Evolutionary conservation across 2,888 invertebrate genomes (phyloP).

Genomic region (Pimpla rufipes): DNA sequence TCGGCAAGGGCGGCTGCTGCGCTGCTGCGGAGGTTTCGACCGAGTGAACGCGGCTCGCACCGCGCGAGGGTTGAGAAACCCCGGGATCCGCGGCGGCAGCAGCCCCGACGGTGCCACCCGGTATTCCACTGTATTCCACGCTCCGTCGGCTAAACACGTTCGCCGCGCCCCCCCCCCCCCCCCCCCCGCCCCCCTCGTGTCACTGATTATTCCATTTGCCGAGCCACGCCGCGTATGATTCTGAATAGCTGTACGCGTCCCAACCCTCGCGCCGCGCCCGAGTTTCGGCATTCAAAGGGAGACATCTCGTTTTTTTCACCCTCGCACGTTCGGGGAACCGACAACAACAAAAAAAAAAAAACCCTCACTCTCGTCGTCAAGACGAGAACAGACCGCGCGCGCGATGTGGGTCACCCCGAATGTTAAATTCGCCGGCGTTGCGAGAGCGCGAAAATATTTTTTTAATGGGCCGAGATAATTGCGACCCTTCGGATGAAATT

Average conservation of each 20-base stretch:
- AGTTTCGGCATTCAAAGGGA: slow-evolving; percentile 47
- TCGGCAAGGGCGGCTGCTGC: background rate
- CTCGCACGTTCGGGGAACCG: background rate
- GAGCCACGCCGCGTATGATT: slow-evolving; percentile 77
- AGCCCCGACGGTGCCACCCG: slow-evolving; percentile 36
- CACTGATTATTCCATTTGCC: slow-evolving; percentile 83
- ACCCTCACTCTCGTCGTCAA: background rate
- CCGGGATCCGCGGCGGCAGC: background rate
- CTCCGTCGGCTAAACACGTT: slow-evolving; percentile 46
- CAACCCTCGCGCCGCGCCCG: slow-evolving; percentile 40
- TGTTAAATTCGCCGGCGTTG: background rate
- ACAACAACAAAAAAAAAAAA: background rate
- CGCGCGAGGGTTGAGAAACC: slow-evolving; percentile 5
- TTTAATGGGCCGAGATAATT: background rate
- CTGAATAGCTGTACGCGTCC: slow-evolving; percentile 78
- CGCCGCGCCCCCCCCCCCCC: background rate
- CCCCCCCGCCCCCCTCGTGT: slow-evolving; percentile 74
- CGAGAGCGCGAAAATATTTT: background rate
- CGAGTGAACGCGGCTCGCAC: slow-evolving; percentile 28
- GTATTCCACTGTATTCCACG: slow-evolving; percentile 75
- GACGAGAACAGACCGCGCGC: background rate
- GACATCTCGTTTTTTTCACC: slow-evolving; percentile 3
- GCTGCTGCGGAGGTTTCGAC: background rate
- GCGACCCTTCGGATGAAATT: background rate
- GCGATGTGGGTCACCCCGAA: background rate